Base-by-base conservation (phyloP, 2,113 vertebrate genomes). In the Nyctereutes procyonoides region DNA sequence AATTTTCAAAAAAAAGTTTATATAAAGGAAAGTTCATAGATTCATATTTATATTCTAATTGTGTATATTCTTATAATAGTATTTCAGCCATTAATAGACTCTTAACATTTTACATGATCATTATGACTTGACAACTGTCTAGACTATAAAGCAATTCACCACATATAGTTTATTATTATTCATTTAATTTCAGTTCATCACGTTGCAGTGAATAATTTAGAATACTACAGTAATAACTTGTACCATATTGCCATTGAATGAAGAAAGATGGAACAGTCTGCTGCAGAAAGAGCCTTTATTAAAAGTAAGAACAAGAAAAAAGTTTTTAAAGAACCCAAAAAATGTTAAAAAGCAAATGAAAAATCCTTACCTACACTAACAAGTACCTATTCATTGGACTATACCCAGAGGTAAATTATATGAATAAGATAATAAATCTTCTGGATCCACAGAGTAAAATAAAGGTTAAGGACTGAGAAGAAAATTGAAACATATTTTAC, bases 131-230 rank as follows among this genome's bases (percentile, higher is more conserved):
- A 67, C 4, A 86, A 48, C 51, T 95, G 11, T 56, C 17, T 90
- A 81, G 65, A 62, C n/a, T 86, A 60, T 22, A 84, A 84, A 56
- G 48, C 15, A 94, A 92, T 74, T 95, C 35, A 56, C 8, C 30
- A 19, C 5, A 55, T 62, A 16, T 67, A n/a, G 9, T 85, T 95
- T 74, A 65, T 53, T 77, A 63, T 32, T 28, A 56, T 71, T 90
- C 60, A 67, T 60, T 92, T 81, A 81, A 84, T 95, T 69, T 92
- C 22, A 92, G 13, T 81, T 89, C 51, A 76, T 81, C 16, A 81
- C 81, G 24, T 32, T 92, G 6, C 15, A 85, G 15, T 79, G 88
- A 79, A 88, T 81, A 92, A 65, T 73, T 48, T 73, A 74, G 14
- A 80, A 92, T 24, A 14, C 17, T 32, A 92, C 32, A 74, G 20